A percentile compares a stretch with the other conserved stretches of the same genome.
Evolutionary conservation across 1,140 invertebrate genomes (phyloP).

Genomic region (Cyclargus thomasi): DNA sequence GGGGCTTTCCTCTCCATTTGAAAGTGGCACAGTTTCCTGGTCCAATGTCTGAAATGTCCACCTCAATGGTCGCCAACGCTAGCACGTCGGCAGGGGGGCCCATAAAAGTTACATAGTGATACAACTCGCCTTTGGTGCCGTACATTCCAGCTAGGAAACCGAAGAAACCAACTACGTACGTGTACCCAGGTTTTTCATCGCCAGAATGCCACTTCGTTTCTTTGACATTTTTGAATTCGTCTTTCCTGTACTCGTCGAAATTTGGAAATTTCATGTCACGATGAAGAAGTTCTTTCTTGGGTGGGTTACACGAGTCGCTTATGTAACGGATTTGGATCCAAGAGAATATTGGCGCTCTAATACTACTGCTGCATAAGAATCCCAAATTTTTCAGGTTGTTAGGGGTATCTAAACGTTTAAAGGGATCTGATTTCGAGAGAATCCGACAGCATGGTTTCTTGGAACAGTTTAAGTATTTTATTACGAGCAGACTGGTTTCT

Average conservation of each 20-base stretch:
- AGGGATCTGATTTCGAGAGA: background rate
- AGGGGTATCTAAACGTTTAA: background rate
- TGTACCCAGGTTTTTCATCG: slow-evolving; percentile 45
- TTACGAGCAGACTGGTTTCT: background rate
- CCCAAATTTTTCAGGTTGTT: background rate
- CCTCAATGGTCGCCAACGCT: slow-evolving; percentile 51
- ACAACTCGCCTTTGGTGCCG: slow-evolving; percentile 38
- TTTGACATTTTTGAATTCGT: slow-evolving; percentile 41
- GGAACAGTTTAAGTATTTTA: background rate
- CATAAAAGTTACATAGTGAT: slow-evolving; percentile 47
- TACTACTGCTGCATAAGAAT: background rate
- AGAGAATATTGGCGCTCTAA: background rate
- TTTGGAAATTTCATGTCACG: slow-evolving; percentile 52
- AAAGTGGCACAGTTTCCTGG: slow-evolving; percentile 77
- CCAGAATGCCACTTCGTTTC: slow-evolving; percentile 48
- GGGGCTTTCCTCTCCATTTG: slow-evolving; percentile 90
- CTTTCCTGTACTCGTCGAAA: slow-evolving; percentile 55
- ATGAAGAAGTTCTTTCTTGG: slow-evolving; percentile 32
- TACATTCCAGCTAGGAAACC: slow-evolving; percentile 46
- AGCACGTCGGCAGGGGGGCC: slow-evolving; percentile 50
- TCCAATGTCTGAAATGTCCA: slow-evolving; percentile 46
- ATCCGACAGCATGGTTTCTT: background rate
- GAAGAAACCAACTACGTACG: slow-evolving; percentile 47
- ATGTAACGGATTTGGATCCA: slow-evolving; percentile 52
- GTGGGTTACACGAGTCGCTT: slow-evolving; percentile 32